phyloP scores from a whole-genome alignment of 1,140 invertebrate species.

The Habropoda laboriosa region DNA sequence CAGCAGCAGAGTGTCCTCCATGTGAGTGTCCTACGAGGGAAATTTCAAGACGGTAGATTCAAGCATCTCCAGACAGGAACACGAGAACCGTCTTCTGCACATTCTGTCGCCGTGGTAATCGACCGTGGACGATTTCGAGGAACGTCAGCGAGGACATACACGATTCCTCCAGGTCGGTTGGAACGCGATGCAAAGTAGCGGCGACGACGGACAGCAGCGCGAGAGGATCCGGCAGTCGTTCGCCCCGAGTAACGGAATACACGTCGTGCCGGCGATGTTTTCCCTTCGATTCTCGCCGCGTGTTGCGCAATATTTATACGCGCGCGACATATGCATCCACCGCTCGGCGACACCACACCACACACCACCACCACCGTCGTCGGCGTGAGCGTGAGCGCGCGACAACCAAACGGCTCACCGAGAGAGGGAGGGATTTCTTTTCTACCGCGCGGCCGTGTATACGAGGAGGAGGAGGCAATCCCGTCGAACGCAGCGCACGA shows the following conservation, averaged over 20 bases:
- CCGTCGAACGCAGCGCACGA: slow-evolving; percentile 9
- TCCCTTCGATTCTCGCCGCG: slow-evolving; percentile 56
- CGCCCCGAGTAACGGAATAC: slow-evolving; percentile 66
- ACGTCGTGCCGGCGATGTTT: slow-evolving; percentile 55
- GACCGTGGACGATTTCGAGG: slow-evolving; percentile 14
- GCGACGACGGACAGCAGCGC: no score
- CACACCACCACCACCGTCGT: no score
- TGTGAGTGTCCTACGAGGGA: no score
- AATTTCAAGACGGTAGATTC: no score
- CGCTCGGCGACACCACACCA: background rate
- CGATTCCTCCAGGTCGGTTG: no score
- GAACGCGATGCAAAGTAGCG: slow-evolving; percentile 50
- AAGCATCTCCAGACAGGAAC: no score
- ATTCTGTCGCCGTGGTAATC: background rate
- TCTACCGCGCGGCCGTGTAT: no score
- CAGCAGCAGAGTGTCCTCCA: no score
- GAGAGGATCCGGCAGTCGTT: slow-evolving; percentile 45
- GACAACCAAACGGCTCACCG: no score
- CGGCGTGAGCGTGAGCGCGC: no score
- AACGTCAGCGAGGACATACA: slow-evolving; percentile 13
- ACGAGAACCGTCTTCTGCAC: no score
- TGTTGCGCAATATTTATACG: slow-evolving; percentile 59
- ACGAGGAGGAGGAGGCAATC: no score
- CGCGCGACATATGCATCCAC: slow-evolving; percentile 28
- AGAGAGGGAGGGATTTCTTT: slow-evolving; percentile 17